Evolutionary conservation across 1,140 invertebrate genomes (phyloP).

Genomic region (Temnothorax curvispinosus): DNA sequence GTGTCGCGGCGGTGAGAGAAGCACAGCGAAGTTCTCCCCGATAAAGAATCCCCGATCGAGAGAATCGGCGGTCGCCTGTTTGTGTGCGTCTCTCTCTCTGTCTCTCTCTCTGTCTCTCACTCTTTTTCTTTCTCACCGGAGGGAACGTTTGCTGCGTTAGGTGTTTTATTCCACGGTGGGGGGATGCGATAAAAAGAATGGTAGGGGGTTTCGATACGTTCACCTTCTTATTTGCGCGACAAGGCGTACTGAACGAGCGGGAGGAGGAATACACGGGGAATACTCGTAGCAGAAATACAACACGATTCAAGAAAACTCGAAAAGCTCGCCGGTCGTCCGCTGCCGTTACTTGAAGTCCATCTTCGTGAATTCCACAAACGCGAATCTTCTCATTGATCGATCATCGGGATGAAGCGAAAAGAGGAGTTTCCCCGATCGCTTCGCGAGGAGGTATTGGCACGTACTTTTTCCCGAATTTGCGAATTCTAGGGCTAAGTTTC

Average conservation of each 20-base stretch:
- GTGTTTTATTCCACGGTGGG: slow-evolving; percentile 28
- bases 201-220: slow-evolving; percentile 23
- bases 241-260: slow-evolving; percentile 5
- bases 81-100: not conserved
- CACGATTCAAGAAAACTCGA: not conserved
- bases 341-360: slow-evolving; percentile 45
- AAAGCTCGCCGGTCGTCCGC: not conserved
- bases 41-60: slow-evolving; percentile 20
- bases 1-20: not conserved
- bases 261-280: not conserved
- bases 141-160: slow-evolving; percentile 32
- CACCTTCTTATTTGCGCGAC: slow-evolving; percentile 44
- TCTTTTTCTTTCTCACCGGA: not conserved
- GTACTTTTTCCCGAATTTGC: not conserved
- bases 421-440: not conserved
- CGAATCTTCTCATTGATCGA: not conserved
- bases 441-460: not conserved
- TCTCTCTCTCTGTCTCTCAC: not conserved
- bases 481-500: no score
- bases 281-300: slow-evolving; percentile 20
- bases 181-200: slow-evolving; percentile 47
- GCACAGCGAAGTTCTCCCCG: not conserved
- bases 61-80: slow-evolving; percentile 10
- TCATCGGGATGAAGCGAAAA: not conserved
- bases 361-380: not conserved